phyloP scores from a whole-genome alignment of 2,888 invertebrate species.

The Caenorhabditis japonica region DNA sequence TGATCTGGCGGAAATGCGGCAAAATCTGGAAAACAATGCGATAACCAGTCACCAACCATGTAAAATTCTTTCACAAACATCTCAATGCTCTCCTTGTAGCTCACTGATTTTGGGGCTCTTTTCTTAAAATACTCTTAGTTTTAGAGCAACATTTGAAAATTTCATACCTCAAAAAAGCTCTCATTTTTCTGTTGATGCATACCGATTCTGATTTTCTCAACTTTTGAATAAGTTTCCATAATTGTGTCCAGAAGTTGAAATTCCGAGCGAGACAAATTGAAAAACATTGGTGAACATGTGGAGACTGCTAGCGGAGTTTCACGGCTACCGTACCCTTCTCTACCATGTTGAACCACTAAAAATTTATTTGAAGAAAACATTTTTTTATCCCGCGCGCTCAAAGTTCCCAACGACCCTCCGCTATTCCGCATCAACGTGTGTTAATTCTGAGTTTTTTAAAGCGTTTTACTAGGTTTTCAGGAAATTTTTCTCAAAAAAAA shows the following conservation, averaged over 20 bases:
- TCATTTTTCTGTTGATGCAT: slow-evolving; percentile 10
- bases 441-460: too few relatives aligned
- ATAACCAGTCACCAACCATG: slow-evolving; percentile 54
- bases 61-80: slow-evolving; percentile 50
- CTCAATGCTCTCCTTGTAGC: slow-evolving; percentile 57
- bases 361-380: too few relatives aligned
- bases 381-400: too few relatives aligned
- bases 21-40: slow-evolving; percentile 52
- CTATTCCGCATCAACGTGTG: too few relatives aligned
- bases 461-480: too few relatives aligned
- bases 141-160: too few relatives aligned
- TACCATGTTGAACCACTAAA: too few relatives aligned
- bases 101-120: slow-evolving; percentile 40
- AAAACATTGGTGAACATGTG: neutral
- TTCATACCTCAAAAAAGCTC: slow-evolving; percentile 2
- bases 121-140: slow-evolving; percentile 15
- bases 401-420: too few relatives aligned
- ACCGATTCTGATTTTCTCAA: slow-evolving; percentile 18
- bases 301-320: too few relatives aligned
- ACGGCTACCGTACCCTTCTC: too few relatives aligned
- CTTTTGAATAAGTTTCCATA: slow-evolving; percentile 19
- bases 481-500: neutral
- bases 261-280: slow-evolving; percentile 16
- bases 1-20: slow-evolving; percentile 35
- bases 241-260: slow-evolving; percentile 35